Evolutionary conservation across 2,113 vertebrate species (phyloP), one percentile per base, ranked within the genome.

Genomic region (Calonectris borealis): DNA sequence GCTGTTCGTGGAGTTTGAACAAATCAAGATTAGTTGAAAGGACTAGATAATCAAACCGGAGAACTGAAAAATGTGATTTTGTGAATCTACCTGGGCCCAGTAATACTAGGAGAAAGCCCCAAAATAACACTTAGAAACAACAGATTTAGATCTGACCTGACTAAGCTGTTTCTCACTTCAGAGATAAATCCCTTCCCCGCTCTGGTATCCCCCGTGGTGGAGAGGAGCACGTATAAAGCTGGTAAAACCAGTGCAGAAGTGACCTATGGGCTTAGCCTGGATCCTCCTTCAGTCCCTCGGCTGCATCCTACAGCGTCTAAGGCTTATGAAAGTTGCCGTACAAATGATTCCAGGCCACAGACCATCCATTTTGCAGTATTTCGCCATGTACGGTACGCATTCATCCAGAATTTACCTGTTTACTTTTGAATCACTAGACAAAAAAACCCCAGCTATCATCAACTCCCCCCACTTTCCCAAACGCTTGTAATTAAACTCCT

Each of bases 391-490:
- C 2, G 3, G 26, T 38, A 51, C 0, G 0, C 60, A 4, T 46
- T 78, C 81, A 85, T n/a, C 64, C 68, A 75, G 60, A 90, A 92
- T 85, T 46, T 96, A 90, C 94, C 76, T 86, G 83, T 92, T 96
- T 95, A 92, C 80, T 86, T 90, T 75, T 86, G 82, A 88, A 73
- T 86, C 52, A 3, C n/a, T n/a, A 61, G 65, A 60, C n/a, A 25
- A 66, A 91, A 42, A 83, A 58, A 7, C 3, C 10, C 22, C 79
- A 85, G 83, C 75, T 93, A 83, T 96, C 94, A 94, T 69, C 86
- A 81, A 93, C 90, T 95, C 93, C 88, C 86, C 83, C 89, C 84
- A 15, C 61, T 95, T 96, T 96, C 95, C 88, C 90, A 95, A 95
- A 90, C 8, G 2, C 75, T 54, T 71, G 86, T 93, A 95, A 95